Base-by-base conservation (phyloP, 2,888 invertebrate species). In the Nomada hirtipes region DNA sequence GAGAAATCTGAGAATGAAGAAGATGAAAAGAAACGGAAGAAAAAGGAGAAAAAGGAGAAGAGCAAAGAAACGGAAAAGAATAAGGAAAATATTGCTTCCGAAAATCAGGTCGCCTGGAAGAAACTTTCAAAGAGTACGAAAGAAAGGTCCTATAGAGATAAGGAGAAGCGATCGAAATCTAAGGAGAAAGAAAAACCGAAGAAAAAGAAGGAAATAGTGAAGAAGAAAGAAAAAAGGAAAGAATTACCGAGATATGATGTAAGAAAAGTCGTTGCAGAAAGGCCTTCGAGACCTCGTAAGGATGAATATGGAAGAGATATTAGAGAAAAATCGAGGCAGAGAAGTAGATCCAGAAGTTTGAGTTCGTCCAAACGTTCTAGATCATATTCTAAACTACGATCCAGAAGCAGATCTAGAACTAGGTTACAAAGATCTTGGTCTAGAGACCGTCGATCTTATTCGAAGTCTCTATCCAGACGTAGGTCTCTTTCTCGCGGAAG, bases 241-340 rank as follows among this genome's bases (percentile, higher is more conserved):
- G 98, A 98, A 90, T 94, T 98, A 68, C 97, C 97, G 89, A 95
- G 98, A 3, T 98, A 98, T 92, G 97, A 98, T 94, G 98, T 98
- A 13, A 95, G 98, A 57, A 96, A 96, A 82, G 94, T 98, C 53
- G 96, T 98, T 11, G 95, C 96, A 7, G 96, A 96, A 83, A 96
- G 96, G 88, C 95, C 96, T 0, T 89, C 90, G 63, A 94, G 95
- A 77, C 94, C 95, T 52, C 94, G 95, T 73, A 97, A 96, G 93
- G 97, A 97, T 93, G 96, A 96, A 69, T 97, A 97, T 94, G 97
- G 97, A 0, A 95, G 97, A 15, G 97, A 97, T 93, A 95, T 96
- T 3, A 84, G 93, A 15, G 91, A 91, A 11, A 86, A 86, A 42
- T 91, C 93, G n/a, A 79, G 20, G 68, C 82, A 82, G 11, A 76